Base-by-base conservation (phyloP, 2,113 vertebrate genomes). In the Gopherus evgoodei region DNA sequence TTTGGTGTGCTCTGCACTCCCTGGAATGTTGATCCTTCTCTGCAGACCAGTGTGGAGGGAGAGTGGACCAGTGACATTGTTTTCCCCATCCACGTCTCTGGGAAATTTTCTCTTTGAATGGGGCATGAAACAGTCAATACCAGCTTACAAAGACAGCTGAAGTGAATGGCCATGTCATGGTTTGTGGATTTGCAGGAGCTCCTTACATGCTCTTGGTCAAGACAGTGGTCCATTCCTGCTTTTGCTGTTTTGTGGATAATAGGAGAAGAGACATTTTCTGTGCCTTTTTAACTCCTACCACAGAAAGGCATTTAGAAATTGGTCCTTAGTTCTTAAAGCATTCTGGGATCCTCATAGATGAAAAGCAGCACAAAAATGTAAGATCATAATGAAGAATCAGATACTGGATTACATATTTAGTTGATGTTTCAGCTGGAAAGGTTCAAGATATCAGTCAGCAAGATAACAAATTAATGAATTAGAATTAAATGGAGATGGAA, bases 211-310 rank as follows among this genome's bases (percentile, higher is more conserved):
- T n/a, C 14, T 42, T 83, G 12, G 65, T 38, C 75, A 9, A 35
- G 52, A 25, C 5, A 76, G 24, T 76, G 72, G 38, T 25, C 35
- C 44, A 2, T 14, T 21, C 47, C 76, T 84, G 11, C 19, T 75
- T 80, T 80, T 83, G 38, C 8, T 88, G 25, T 38, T 65, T 57
- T n/a, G 35, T 69, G 31, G 62, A 69, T 69, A 69, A 2, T 31
- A 47, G 25, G 8, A 59, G 86, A 90, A 31, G 9, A 82, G 27
- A 31, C 80, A 42, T 4, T 44, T 29, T 16, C 54, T 17, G n/a
- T 0, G 0, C 3, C 0, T 0, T 69, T 93, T 65, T 2, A 1
- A 62, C n/a, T 11, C 25, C 35, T 78, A 42, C 38, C n/a, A 16
- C n/a, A 44, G 24, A 44, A 44, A 54, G 52, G 35, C n/a, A 49